Base-by-base conservation (phyloP, 2,113 vertebrate species). In the Hydrolagus affinis region DNA sequence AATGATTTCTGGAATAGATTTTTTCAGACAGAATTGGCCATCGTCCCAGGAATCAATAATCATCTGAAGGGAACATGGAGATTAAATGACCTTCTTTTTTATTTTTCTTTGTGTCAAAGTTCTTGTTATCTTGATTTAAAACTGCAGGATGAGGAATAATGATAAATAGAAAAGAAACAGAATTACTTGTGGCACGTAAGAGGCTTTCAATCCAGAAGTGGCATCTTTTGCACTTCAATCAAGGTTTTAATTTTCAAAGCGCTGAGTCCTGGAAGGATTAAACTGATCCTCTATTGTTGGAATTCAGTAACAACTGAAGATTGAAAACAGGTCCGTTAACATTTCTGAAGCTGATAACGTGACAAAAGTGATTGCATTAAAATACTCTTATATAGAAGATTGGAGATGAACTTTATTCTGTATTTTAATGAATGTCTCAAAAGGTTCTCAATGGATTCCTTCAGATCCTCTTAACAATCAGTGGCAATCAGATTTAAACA, bases 1-100 rank as follows among this genome's bases (percentile, higher is more conserved):
- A 86, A 88, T 87, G 85, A 88, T 88, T 86, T 74, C 77, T 88
- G 72, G 86, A 86, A 88, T 87, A 73, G 87, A 88, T 87, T 88
- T 87, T 86, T 86, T 86, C n/a, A 83, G 75, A 85, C 86, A 86
- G 62, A 87, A 86, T 87, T 76, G 86, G 86, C 86, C 86, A 86
- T 85, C 86, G 72, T 86, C 86, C 73, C 86, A 68, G 30, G 86
- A 87, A 87, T 87, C 86, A 86, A 87, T 88, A 74, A 86, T 86
- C 85, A 88, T 76, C 86, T 86, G 87, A 88, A 87, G 85, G 87
- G 86, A 86, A 87, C 85, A 87, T 85, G 78, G 86, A 86, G 86
- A 87, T 88, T 80, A 87, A 88, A 88, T 86, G 72, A 57, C 70
- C 15, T 68, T 87, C 86, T 85, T 78, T 85, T 86, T 85, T 85